These are phyloP conservation scores for Sebastiscus tertius DNA, from an alignment of 2,797 vertebrate species.

Conservation along the genomic window DNA sequence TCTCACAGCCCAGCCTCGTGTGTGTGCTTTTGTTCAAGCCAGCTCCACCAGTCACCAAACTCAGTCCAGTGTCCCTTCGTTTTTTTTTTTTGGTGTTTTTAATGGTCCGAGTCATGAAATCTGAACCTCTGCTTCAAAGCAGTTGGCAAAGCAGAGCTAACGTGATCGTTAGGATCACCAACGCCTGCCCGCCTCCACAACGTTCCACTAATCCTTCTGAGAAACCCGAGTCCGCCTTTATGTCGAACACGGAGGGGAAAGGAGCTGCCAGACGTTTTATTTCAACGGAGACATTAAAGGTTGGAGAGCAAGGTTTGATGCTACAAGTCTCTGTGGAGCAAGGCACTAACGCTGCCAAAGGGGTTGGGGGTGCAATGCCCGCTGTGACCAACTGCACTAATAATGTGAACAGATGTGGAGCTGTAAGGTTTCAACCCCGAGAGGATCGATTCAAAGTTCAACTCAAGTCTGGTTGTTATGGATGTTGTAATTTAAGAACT, in stretches of 20 bases:
- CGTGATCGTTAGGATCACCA: background rate
- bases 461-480: slow-evolving; percentile 28
- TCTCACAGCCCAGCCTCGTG: fast-evolving
- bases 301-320: background rate
- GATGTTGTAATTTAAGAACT: slow-evolving; percentile 35
- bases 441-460: slow-evolving; percentile 24
- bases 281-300: background rate
- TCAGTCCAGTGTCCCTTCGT: background rate
- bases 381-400: slow-evolving; percentile 11
- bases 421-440: slow-evolving; percentile 2
- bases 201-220: background rate
- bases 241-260: background rate
- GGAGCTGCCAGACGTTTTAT: background rate
- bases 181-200: background rate
- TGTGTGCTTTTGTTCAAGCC: background rate
- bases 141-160: slow-evolving; percentile 7
- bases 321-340: background rate
- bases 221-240: slow-evolving; percentile 11
- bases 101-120: slow-evolving; percentile 32
- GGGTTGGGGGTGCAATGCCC: slow-evolving; percentile 2
- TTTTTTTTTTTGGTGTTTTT: background rate
- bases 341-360: background rate
- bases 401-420: slow-evolving; percentile 25
- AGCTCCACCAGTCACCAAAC: background rate
- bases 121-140: slow-evolving; percentile 33